Evolutionary conservation across 2,113 vertebrate genomes (phyloP), one percentile per base, ranked within the genome.

Genomic region (Osmerus eperlanus): DNA sequence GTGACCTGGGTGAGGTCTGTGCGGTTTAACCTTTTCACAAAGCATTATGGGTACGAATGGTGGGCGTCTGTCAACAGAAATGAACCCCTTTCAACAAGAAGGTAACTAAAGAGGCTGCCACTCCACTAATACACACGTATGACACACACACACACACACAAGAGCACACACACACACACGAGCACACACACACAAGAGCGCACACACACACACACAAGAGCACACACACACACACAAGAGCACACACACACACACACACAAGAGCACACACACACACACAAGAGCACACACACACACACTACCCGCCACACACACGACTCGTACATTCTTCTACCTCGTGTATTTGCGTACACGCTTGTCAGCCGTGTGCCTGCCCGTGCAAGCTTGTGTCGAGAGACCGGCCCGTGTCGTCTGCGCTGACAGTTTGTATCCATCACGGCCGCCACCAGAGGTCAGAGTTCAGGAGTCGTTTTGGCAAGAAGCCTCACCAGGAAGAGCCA

Each of bases 361-460:
- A 4, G 55, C n/a, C 55, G 15, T n/a, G n/a, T 7, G 55, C 55
- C 55, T 4, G 55, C n/a, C 55, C 18, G 55, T n/a, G 15, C n/a
- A 1, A 18, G 55, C 28, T 0, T 6, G 15, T 19, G 16, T 14
- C 54, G 15, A 19, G 29, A 54, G 53, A 23, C 67, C 28, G 19
- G 47, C 55, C 11, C 25, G 12, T 18, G 19, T 79, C 47, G 77
- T 51, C 51, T n/a, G 78, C 70, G 67, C 76, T 85, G 89, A 89
- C 90, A 88, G 83, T 81, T 73, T 73, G 72, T 77, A 89, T 89
- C 85, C 76, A 86, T 89, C 81, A 91, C 71, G 67, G 72, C 71
- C 14, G 83, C 80, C 90, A 78, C 84, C 71, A 80, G 84, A 61
- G 87, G 19, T 13, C 82, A 89, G 83, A 84, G 86, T 88, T 78